Percentiles rank a stretch among this genome's conserved stretches.
Evolutionary conservation across 2,797 vertebrate species (phyloP).

Genomic region (Gymnoscopelus microlampas): DNA sequence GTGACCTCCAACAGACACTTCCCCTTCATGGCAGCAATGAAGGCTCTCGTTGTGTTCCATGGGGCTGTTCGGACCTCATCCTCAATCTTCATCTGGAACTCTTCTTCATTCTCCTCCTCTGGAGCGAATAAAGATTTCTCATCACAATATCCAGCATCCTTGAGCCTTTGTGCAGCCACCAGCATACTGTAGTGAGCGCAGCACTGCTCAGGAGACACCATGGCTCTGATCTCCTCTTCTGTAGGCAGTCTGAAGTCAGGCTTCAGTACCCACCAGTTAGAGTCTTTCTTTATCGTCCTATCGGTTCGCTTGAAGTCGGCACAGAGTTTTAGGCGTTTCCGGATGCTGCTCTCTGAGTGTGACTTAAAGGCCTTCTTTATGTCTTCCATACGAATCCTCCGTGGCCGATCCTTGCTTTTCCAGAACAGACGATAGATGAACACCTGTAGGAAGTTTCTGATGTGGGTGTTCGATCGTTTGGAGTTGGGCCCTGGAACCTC

Average conservation of each 20-base stretch:
- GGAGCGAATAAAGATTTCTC: constrained; percentile 99
- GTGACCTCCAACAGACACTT: constrained; percentile 97
- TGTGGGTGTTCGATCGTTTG: constrained; percentile 97
- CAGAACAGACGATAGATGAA: constrained; percentile 98
- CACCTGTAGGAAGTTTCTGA: constrained; percentile 98
- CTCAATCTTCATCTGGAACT: constrained; percentile 99
- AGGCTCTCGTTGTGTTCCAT: constrained; percentile 98
- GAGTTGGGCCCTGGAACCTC: constrained; percentile 99
- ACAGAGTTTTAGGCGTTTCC: constrained; percentile 96
- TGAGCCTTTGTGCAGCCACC: constrained; percentile 94
- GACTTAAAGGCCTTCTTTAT: constrained; percentile 99
- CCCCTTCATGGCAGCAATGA: constrained; percentile 99
- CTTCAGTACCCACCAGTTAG: constrained; percentile 99
- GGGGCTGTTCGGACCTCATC: constrained; percentile 98
- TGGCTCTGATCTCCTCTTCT: constrained; percentile 97
- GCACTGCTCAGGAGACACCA: constrained; percentile 98
- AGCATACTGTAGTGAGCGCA: constrained; percentile 98
- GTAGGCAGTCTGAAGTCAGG: constrained; percentile 97
- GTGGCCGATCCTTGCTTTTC: constrained; percentile 96
- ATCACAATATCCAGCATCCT: constrained; percentile 96
- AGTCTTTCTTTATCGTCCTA: constrained; percentile 88
- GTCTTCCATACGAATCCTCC: constrained; percentile 97
- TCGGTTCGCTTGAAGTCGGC: constrained; percentile 99
- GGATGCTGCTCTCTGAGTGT: constrained; percentile 97
- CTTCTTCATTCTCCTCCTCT: constrained; percentile 99